These are phyloP conservation scores for Colius striatus DNA, from an alignment of 2,113 vertebrate species.

Conservation along the genomic window DNA sequence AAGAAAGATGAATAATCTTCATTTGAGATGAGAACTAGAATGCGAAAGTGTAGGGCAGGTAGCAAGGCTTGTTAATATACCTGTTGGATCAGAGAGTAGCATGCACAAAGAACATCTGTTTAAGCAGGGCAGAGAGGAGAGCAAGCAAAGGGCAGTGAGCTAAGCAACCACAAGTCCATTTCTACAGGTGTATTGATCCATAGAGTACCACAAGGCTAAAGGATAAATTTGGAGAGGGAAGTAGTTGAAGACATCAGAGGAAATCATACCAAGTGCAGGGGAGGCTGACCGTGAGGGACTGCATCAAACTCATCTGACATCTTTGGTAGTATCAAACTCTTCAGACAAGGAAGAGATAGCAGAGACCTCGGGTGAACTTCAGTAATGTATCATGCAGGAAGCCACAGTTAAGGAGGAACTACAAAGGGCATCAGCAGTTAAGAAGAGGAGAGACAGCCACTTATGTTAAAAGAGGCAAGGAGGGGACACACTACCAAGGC, in stretches of 20 bases:
- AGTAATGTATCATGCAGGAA: neutral
- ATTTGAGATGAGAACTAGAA: neutral
- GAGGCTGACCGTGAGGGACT: neutral
- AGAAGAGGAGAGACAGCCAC: neutral
- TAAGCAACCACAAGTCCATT: neutral
- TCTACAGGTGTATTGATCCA: neutral
- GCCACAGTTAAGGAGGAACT: neutral
- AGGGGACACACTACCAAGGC: rapidly evolving
- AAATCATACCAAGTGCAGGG: neutral
- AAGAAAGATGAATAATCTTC: neutral
- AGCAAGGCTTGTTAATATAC: neutral
- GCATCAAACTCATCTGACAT: neutral
- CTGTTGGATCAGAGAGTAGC: neutral
- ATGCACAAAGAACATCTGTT: neutral
- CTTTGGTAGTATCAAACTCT: neutral
- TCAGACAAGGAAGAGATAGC: neutral
- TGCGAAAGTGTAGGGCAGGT: neutral
- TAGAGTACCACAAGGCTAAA: neutral
- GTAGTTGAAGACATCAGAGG: neutral
- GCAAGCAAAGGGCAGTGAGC: neutral
- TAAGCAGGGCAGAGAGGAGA: neutral
- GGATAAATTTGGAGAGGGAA: neutral
- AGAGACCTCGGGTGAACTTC: neutral
- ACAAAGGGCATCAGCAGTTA: rapidly evolving
- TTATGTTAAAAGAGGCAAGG: neutral